Percentiles rank a stretch among this genome's conserved stretches.
phyloP scores from a whole-genome alignment of 2,888 invertebrate species.

The Rutpela maculata region DNA sequence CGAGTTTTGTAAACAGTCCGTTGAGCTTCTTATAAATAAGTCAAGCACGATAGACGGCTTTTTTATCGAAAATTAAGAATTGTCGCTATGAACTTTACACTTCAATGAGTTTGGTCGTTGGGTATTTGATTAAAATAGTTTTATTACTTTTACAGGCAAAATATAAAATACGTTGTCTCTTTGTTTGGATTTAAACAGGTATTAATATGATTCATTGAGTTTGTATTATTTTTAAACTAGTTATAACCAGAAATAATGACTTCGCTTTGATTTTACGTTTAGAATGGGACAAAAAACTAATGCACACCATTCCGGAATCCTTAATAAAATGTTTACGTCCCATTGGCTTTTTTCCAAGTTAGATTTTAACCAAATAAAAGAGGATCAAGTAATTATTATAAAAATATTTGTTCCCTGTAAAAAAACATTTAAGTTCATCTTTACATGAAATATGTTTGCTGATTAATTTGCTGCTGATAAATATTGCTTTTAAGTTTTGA shows the following conservation, averaged over 20 bases:
- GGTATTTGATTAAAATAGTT: constrained; percentile 3
- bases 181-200: not conserved
- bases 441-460: no score
- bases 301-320: not conserved
- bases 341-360: no score
- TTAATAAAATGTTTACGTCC: not conserved
- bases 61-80: constrained; percentile 1
- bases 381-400: no score
- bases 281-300: no score
- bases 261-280: not conserved
- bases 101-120: not conserved
- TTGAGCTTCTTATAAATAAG: not conserved
- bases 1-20: constrained; percentile 15
- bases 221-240: constrained; percentile 1
- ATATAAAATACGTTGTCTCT: not conserved
- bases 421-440: no score
- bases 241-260: not conserved
- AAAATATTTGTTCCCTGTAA: no score
- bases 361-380: no score
- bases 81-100: constrained; percentile 6
- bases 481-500: no score
- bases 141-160: not conserved
- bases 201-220: constrained; percentile 3
- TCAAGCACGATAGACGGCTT: not conserved
- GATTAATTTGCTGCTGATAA: no score